Base-by-base conservation (phyloP, 2,888 invertebrate species). In the Nesidiocoris tenuis region DNA sequence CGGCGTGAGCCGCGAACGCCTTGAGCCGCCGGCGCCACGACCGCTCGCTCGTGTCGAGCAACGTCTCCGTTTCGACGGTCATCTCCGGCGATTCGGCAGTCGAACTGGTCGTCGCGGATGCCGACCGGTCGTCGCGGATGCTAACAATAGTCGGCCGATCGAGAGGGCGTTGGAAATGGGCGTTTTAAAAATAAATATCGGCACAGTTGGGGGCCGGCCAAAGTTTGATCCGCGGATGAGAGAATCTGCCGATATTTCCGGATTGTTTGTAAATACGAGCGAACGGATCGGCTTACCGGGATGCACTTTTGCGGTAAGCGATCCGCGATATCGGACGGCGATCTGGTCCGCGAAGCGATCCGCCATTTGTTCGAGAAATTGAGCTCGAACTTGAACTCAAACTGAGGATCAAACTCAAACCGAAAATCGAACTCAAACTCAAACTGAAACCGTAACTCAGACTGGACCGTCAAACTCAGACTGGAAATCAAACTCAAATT, bases 1-100 rank as follows among this genome's bases (percentile, higher is more conserved):
- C 92, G 71, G 91, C 85, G 81, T 93, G 93, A 1, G 68, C 63
- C 0, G 67, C 18, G 23, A 74, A 71, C 24, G 68, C 75, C 55
- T 24, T 74, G 23, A 63, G 22, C 57, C 74, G 1, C 23, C 23
- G 18, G 21, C 25, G 64, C 64, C 74, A 74, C n/a, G 72, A 72
- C n/a, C 63, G 55, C 16, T 72, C 72, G 54, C 16, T 61, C 54
- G 72, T 72, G 54, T 72, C 72, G 19, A 72, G 72, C 1, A 72
- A 22, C 1, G 72, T 61, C 21, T 72, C 72, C 16, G 61, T 61
- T 56, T 72, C 72, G 55, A 72, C 21, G 39, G 61, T 61, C 72
- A 72, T 72, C n/a, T 65, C 19, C 5, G 3, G 3, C 39, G 39
- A 39, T 39, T 39, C 39, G 5, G 12, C 3, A 39, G 39, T 39